Evolutionary conservation across 2,888 invertebrate genomes (phyloP).

Genomic region (Drosophila helvetica): DNA sequence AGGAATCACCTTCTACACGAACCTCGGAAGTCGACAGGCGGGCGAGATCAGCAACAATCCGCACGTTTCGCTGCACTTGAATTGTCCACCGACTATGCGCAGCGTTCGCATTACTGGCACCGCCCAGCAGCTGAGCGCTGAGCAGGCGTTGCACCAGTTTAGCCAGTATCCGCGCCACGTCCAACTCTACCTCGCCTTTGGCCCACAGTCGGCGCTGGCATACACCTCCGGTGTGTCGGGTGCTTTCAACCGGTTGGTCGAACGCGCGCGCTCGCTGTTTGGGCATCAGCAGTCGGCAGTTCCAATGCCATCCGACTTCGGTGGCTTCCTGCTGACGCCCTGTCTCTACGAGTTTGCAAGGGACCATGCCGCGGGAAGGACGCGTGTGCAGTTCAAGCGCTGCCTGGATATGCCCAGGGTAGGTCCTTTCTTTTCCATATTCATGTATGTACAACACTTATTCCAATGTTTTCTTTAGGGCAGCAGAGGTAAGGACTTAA

Average conservation of each 20-base stretch:
- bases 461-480: conserved; percentile 33
- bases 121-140: conserved; percentile 89
- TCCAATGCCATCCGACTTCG: conserved; percentile 91
- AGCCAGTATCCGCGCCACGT: conserved; percentile 90
- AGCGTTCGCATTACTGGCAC: conserved; percentile 94
- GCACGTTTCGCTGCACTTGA: conserved; percentile 93
- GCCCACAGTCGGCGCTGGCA: conserved; percentile 13
- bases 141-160: conserved; percentile 93
- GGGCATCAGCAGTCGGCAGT: conserved; percentile 85
- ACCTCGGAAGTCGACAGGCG: conserved; percentile 95
- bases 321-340: conserved; percentile 94
- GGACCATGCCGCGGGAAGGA: conserved; percentile 2
- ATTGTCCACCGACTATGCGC: conserved; percentile 93
- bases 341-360: conserved; percentile 93
- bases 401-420: conserved; percentile 53
- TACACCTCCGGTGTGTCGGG: conserved; percentile 5
- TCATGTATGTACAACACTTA: not conserved
- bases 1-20: conserved; percentile 97
- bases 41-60: conserved; percentile 93
- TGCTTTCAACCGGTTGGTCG: conserved; percentile 1
- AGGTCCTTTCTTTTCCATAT: conserved; percentile 7
- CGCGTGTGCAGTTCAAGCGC: conserved; percentile 54
- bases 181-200: conserved; percentile 86
- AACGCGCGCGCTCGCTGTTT: conserved; percentile 19
- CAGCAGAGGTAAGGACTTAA: conserved; percentile 20